Percentiles rank a stretch among this genome's conserved stretches.
These are phyloP conservation scores for Ramazzottius varieornatus DNA, from an alignment of 2,888 invertebrate genomes.

Conservation along the genomic window DNA sequence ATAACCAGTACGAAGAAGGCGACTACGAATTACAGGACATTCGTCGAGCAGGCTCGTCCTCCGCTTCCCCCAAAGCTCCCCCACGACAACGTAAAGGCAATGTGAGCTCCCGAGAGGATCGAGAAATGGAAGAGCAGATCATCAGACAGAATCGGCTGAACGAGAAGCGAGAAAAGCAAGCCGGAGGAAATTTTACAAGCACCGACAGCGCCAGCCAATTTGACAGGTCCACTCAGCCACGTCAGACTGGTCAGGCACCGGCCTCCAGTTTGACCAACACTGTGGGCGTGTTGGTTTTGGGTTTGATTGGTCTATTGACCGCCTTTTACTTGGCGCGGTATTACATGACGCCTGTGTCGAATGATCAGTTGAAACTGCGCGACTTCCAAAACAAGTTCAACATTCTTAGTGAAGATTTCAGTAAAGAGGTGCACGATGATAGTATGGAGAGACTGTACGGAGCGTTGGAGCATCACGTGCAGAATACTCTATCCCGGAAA, in stretches of 20 bases:
- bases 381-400: not conserved
- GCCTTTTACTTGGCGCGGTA: not conserved
- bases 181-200: too few relatives aligned
- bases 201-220: too few relatives aligned
- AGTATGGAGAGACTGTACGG: not conserved
- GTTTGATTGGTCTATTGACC: not conserved
- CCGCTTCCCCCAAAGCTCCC: not conserved
- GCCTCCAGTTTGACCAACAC: too few relatives aligned
- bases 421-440: not conserved
- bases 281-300: not conserved
- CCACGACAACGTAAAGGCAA: not conserved
- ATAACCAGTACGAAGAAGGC: not conserved
- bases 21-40: too few relatives aligned
- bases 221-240: not conserved
- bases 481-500: too few relatives aligned
- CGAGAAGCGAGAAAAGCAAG: too few relatives aligned
- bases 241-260: too few relatives aligned
- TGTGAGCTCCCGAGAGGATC: not conserved
- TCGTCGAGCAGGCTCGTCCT: too few relatives aligned
- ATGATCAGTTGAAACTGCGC: not conserved
- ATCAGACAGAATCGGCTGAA: not conserved
- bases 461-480: not conserved
- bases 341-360: not conserved
- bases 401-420: not conserved
- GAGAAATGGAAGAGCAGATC: not conserved